phyloP scores from a whole-genome alignment of 2,797 vertebrate species.

The Monodelphis domestica region DNA sequence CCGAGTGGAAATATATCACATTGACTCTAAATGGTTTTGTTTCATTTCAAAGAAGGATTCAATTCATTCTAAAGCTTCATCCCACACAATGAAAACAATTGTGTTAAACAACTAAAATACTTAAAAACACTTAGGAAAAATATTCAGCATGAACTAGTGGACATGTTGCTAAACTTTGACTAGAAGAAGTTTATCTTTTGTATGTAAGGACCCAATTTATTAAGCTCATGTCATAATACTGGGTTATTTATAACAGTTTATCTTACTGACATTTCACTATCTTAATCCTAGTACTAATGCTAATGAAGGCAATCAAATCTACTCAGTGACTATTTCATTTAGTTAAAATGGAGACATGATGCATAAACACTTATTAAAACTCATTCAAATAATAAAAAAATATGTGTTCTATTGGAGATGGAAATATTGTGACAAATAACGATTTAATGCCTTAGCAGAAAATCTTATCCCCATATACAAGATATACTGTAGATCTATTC shows the following conservation, averaged over 20 bases:
- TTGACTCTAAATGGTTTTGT: neutral
- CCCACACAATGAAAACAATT: conserved; percentile 45
- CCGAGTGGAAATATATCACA: conserved; percentile 1
- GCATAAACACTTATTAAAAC: conserved; percentile 45
- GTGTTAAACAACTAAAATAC: conserved; percentile 17
- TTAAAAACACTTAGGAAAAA: conserved; percentile 24
- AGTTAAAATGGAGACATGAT: conserved; percentile 9
- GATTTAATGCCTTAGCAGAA: neutral
- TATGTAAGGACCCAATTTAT: neutral
- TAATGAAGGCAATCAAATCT: neutral
- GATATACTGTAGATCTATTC: conserved; percentile 26
- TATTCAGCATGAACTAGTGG: neutral
- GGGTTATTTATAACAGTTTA: conserved; percentile 32
- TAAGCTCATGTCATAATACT: neutral
- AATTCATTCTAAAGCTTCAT: conserved; percentile 20
- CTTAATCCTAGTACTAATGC: conserved; percentile 54
- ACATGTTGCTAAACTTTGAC: neutral
- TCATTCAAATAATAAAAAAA: conserved; percentile 64
- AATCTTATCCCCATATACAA: conserved; percentile 36
- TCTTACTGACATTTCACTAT: conserved; percentile 40
- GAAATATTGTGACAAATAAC: conserved; percentile 25
- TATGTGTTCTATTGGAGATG: conserved; percentile 51
- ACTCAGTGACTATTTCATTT: conserved; percentile 42
- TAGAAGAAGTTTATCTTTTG: neutral
- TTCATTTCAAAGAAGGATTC: conserved; percentile 52